Conservation (phyloP, 2,888 invertebrate genomes). For the Andrena dorsata region DNA sequence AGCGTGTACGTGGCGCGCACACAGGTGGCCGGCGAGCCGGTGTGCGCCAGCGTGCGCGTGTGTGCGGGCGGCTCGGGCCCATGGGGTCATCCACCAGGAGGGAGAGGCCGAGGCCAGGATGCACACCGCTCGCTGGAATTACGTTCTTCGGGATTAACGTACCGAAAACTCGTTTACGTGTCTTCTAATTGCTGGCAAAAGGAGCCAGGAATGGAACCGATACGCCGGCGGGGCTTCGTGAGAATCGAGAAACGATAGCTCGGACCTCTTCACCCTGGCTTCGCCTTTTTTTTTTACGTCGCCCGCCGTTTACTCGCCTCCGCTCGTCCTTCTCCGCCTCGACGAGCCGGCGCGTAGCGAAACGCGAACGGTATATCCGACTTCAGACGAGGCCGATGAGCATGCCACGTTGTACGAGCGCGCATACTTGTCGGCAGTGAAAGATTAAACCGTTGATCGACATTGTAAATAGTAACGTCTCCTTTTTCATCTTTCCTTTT, state of each 20-base stretch:
- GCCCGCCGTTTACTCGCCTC: background rate
- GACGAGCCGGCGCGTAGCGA: background rate
- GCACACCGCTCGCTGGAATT: conserved; percentile 62
- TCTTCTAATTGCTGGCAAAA: conserved; percentile 66
- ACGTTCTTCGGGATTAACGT: conserved; percentile 72
- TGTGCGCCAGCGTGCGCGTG: conserved; percentile 27
- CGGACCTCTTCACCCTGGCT: conserved; percentile 19
- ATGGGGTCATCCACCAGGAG: conserved; percentile 69
- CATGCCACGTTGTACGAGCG: too few species aligned
- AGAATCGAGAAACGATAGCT: conserved; percentile 55
- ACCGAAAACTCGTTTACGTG: conserved; percentile 75
- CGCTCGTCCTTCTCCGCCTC: conserved; percentile 13
- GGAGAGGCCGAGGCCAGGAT: conserved; percentile 57
- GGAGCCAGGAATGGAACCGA: conserved; percentile 52
- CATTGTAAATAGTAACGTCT: too few species aligned
- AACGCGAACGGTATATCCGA: conserved; percentile 2
- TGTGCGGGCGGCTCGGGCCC: conserved; percentile 64
- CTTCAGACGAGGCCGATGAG: too few species aligned
- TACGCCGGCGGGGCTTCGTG: conserved; percentile 28
- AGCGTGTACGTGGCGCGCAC: conserved; percentile 44
- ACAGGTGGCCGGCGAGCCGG: conserved; percentile 12
- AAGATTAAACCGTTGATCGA: too few species aligned
- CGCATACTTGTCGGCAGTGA: too few species aligned
- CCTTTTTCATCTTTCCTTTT: too few species aligned
- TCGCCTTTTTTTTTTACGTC: conserved; percentile 13